Percentiles rank a stretch among this genome's conserved stretches.
phyloP scores from a whole-genome alignment of 64 coral and sea anemone species.

The Anthopleura sola region DNA sequence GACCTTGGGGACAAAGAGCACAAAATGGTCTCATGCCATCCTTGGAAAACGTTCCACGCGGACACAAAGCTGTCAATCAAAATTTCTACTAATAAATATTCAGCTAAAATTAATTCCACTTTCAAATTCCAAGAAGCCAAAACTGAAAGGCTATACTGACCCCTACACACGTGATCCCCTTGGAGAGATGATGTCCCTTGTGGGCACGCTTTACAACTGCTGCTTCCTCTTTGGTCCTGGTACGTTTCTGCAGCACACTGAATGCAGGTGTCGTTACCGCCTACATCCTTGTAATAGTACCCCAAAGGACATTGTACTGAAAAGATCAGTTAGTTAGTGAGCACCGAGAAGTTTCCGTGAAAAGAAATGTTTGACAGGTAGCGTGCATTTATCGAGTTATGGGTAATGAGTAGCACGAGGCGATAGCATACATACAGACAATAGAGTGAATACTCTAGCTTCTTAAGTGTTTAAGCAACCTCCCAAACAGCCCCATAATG shows the following conservation, averaged over 20 bases:
- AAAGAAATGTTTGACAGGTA: no score
- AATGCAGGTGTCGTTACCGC: background rate
- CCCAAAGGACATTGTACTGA: slow-evolving; percentile 10
- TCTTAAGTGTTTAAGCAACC: no score
- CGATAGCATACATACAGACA: no score
- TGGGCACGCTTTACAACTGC: slow-evolving; percentile 15
- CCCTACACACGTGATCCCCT: background rate
- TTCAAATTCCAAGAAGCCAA: background rate
- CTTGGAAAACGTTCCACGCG: slow-evolving; percentile 11
- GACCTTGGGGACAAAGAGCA: slow-evolving; percentile 8
- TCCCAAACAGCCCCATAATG: no score
- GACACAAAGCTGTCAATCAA: background rate
- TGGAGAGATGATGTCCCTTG: slow-evolving; percentile 16
- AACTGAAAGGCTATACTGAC: background rate
- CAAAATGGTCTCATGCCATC: slow-evolving; percentile 20
- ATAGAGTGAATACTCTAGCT: no score
- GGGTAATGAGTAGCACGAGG: no score
- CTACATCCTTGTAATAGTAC: background rate
- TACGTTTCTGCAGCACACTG: background rate
- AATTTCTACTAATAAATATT: background rate
- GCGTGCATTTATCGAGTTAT: no score
- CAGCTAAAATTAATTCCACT: background rate
- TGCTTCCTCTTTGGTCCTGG: slow-evolving; percentile 8
- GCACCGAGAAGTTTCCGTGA: background rate
- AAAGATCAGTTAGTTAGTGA: background rate